Percentiles rank a stretch among this genome's conserved stretches.
Conservation (phyloP, 2,888 invertebrate genomes). For the Cantharis nigra region DNA sequence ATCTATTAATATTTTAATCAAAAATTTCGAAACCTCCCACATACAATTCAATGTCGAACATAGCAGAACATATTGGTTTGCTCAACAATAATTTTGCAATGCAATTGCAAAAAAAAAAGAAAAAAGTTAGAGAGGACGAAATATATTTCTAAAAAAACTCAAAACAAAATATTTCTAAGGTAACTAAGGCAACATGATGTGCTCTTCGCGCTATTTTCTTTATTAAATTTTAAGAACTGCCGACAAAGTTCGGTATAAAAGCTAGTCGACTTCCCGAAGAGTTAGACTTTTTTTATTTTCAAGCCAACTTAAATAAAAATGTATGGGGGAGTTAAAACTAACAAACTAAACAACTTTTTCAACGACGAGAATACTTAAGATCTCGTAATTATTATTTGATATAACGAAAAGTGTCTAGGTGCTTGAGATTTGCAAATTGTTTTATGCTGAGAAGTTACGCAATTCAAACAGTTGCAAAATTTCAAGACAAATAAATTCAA, state of each 20-base stretch:
- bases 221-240: background rate
- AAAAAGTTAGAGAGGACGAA: background rate
- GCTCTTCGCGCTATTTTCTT: background rate
- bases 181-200: background rate
- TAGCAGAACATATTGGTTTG: constrained; percentile 8
- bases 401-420: background rate
- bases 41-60: constrained; percentile 5
- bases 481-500: background rate
- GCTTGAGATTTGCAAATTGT: background rate
- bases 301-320: background rate
- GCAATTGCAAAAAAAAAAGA: background rate
- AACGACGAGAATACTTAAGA: background rate
- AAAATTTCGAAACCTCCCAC: constrained; percentile 12
- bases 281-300: background rate
- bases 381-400: background rate
- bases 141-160: background rate
- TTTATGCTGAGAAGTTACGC: background rate
- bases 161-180: background rate
- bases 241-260: background rate
- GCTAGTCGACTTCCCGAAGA: background rate
- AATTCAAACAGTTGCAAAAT: background rate
- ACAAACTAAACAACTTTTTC: background rate
- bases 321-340: background rate
- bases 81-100: background rate
- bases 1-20: constrained; percentile 5